Conservation (phyloP, 1,140 invertebrate species). For the Phocides pigmalion region DNA sequence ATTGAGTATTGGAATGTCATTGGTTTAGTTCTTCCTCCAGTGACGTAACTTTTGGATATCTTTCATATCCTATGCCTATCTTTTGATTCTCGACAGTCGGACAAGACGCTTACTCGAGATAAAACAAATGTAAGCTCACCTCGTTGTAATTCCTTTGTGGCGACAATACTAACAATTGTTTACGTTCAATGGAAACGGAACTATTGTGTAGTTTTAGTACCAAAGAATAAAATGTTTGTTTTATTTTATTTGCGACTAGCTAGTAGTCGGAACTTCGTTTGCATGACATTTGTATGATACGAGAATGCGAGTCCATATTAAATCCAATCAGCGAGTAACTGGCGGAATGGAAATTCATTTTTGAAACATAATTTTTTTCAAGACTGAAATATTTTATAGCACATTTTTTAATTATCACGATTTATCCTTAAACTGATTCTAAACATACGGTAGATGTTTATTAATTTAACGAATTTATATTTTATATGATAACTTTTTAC, state of each 20-base stretch:
- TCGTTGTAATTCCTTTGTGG: conserved; percentile 59
- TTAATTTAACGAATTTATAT: neutral
- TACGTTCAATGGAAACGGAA: conserved; percentile 47
- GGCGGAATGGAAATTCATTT: neutral
- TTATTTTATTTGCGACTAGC: conserved; percentile 32
- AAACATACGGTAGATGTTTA: no score
- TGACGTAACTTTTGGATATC: no score
- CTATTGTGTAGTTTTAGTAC: conserved; percentile 33
- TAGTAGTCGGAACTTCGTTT: conserved; percentile 9
- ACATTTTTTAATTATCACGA: no score
- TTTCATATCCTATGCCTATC: neutral
- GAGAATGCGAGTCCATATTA: neutral
- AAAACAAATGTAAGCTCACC: conserved; percentile 63
- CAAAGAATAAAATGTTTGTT: conserved; percentile 30
- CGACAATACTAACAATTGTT: conserved; percentile 61
- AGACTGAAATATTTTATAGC: no score
- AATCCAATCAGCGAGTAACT: neutral
- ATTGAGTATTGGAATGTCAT: neutral
- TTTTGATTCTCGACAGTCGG: neutral
- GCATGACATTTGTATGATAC: neutral
- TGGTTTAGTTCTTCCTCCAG: no score
- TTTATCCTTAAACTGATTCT: no score
- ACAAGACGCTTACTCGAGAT: conserved; percentile 42
- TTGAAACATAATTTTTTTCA: neutral
- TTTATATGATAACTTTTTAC: neutral